phyloP scores from a whole-genome alignment of 2,888 invertebrate species.

The Mythimna vitellina region DNA sequence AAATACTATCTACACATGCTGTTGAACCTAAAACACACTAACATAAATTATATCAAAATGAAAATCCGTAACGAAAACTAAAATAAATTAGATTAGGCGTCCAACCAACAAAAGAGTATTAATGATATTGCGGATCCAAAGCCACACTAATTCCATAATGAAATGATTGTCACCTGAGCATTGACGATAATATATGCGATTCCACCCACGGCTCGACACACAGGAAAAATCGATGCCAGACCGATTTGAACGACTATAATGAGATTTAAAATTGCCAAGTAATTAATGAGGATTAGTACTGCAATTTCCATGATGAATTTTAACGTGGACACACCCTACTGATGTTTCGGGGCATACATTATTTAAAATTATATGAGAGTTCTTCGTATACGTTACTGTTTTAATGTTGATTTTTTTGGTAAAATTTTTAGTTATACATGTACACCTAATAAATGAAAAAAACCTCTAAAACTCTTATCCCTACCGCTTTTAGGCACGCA shows the following conservation, averaged over 20 bases:
- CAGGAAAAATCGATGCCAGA: conserved; percentile 86
- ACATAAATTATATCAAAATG: conserved; percentile 1
- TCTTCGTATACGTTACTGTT: conserved; percentile 4
- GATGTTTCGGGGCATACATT: conserved; percentile 23
- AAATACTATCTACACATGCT: not conserved
- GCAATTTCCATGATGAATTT: conserved; percentile 71
- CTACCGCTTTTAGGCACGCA: no score
- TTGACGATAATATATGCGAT: conserved; percentile 83
- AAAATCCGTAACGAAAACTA: conserved; percentile 9
- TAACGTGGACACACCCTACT: conserved; percentile 47
- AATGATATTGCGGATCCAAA: conserved; percentile 38
- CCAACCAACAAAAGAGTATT: conserved; percentile 36
- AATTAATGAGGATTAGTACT: conserved; percentile 87
- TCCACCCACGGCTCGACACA: conserved; percentile 71
- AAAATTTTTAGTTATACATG: not conserved
- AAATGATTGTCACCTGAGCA: conserved; percentile 79
- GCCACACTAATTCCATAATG: conserved; percentile 53
- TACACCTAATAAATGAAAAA: not conserved
- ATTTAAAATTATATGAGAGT: conserved; percentile 34
- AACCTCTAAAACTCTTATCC: not conserved
- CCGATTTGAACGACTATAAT: conserved; percentile 86
- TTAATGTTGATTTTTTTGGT: not conserved
- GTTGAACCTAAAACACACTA: not conserved
- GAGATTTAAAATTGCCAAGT: conserved; percentile 87
- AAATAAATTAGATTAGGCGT: conserved; percentile 26